Percentiles rank a stretch among this genome's conserved stretches.
Conservation (phyloP, 2,888 invertebrate genomes). For the Seira ritae region DNA sequence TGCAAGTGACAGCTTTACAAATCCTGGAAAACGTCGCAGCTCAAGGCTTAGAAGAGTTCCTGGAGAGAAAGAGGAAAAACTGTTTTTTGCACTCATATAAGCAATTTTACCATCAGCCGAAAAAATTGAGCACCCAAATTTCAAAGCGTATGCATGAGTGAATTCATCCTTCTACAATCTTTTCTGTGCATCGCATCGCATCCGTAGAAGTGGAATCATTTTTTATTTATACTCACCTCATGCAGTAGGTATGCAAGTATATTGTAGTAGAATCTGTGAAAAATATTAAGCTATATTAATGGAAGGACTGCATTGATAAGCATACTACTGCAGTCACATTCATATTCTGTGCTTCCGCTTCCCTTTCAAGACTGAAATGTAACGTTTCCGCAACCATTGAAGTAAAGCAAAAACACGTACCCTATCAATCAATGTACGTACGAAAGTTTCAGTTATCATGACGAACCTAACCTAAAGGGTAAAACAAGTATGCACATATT, state of each 20-base stretch:
- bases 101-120: not conserved
- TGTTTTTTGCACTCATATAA: not conserved
- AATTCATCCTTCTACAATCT: slow-evolving; percentile 22
- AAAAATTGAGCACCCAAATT: slow-evolving; percentile 25
- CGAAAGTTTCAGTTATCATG: no score
- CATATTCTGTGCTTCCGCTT: not conserved
- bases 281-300: no score
- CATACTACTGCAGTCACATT: not conserved
- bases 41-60: not conserved
- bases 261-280: no score
- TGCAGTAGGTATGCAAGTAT: no score
- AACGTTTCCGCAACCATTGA: no score
- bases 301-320: not conserved
- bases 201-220: no score
- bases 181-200: no score
- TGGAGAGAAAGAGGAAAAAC: slow-evolving; percentile 25
- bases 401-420: no score
- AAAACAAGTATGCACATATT: no score
- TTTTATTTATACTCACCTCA: no score
- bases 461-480: no score
- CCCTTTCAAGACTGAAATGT: not conserved
- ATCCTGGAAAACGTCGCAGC: not conserved
- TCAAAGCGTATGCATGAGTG: slow-evolving; percentile 46
- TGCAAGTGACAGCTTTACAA: slow-evolving; percentile 53
- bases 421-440: no score